Conservation (phyloP, 2,797 vertebrate genomes). For the Tarsius wallacei region DNA sequence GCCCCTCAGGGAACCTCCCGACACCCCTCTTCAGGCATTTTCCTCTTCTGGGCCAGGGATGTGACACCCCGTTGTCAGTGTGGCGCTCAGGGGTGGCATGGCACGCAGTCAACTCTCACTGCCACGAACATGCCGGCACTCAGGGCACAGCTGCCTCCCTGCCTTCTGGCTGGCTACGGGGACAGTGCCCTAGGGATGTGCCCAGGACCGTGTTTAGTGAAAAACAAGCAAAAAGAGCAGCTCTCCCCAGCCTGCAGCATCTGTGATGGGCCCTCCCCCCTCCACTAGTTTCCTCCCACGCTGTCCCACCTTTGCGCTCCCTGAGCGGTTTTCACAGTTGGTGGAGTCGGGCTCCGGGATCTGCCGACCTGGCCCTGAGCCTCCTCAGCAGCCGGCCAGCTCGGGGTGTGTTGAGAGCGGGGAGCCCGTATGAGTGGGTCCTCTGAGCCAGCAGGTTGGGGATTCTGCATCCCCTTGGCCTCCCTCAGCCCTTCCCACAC, state of each 20-base stretch:
- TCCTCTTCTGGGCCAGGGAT: neutral
- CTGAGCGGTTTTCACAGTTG: neutral
- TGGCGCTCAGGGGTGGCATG: too few relatives aligned
- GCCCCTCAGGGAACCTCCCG: neutral
- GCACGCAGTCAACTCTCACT: fast-evolving
- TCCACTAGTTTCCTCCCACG: neutral
- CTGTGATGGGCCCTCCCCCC: neutral
- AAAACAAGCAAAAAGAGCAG: neutral
- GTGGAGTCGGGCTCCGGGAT: neutral
- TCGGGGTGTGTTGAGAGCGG: neutral
- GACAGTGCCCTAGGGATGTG: fast-evolving
- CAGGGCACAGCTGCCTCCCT: neutral
- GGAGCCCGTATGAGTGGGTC: neutral
- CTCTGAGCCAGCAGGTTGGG: neutral
- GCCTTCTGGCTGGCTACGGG: neutral
- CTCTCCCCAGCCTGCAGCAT: neutral
- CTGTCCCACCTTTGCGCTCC: neutral
- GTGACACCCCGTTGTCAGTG: neutral
- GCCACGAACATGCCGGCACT: neutral
- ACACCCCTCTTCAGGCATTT: neutral
- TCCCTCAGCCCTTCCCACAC: neutral
- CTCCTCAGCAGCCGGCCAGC: neutral
- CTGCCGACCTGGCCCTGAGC: too few relatives aligned
- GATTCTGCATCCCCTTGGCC: neutral
- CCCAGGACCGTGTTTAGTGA: neutral